phyloP scores from a whole-genome alignment of 1,140 invertebrate species.

The Drosophila rufa region DNA sequence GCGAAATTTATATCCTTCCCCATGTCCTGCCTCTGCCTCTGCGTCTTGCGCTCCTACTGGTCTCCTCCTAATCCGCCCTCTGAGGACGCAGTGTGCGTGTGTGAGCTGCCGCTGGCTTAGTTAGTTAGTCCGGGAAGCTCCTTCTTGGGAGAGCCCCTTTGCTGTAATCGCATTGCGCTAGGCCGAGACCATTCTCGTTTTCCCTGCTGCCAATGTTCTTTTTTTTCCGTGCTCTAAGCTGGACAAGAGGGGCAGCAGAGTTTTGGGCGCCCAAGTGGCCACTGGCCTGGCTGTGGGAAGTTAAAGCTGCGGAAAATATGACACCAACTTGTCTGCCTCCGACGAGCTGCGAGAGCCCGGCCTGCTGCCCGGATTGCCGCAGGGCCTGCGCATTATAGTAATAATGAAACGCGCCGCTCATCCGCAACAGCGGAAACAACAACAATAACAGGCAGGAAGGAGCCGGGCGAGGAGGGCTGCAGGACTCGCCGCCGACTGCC shows the following conservation, averaged over 20 bases:
- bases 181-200: constrained; percentile 46
- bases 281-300: constrained; percentile 57
- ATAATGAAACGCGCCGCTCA: constrained; percentile 66
- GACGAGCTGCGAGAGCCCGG: constrained; percentile 21
- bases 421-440: constrained; percentile 19
- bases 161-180: constrained; percentile 66
- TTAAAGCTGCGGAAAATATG: constrained; percentile 83
- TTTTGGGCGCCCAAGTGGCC: constrained; percentile 55
- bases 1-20: constrained; percentile 75
- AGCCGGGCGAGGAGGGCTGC: neutral
- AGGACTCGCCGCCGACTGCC: constrained; percentile 48
- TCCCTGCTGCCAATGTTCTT: constrained; percentile 1
- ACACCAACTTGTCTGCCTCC: constrained; percentile 64
- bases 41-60: neutral
- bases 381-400: constrained; percentile 76
- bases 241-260: constrained; percentile 30
- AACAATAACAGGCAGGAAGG: constrained; percentile 15
- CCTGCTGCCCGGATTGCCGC: constrained; percentile 46
- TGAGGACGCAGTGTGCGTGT: constrained; percentile 29
- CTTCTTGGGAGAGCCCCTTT: constrained; percentile 4
- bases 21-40: neutral
- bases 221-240: constrained; percentile 15
- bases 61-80: constrained; percentile 30
- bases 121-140: constrained; percentile 29
- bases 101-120: constrained; percentile 34